These are phyloP conservation scores for Schizaphis graminum DNA, from an alignment of 2,888 invertebrate genomes.

Conservation along the genomic window DNA sequence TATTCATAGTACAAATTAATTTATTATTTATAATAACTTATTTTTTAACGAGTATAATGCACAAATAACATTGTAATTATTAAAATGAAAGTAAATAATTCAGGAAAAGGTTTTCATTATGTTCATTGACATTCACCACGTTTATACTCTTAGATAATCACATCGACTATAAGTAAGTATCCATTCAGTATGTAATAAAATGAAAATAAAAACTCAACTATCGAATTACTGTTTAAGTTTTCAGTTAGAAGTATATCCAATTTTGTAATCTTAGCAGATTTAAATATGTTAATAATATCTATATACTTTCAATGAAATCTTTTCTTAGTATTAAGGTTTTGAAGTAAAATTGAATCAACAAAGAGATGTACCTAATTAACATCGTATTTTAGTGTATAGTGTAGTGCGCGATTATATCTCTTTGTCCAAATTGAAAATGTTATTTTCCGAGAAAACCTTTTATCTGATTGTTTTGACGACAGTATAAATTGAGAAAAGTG, in stretches of 20 bases:
- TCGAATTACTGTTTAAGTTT: slow-evolving; percentile 11
- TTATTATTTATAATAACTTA: neutral
- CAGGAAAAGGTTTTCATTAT: neutral
- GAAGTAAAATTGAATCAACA: slow-evolving; percentile 15
- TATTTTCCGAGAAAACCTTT: slow-evolving; percentile 14
- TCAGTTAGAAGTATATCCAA: neutral
- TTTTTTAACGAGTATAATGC: neutral
- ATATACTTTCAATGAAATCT: neutral
- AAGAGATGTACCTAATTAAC: slow-evolving; percentile 30
- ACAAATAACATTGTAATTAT: neutral
- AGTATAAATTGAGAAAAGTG: neutral
- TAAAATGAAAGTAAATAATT: neutral
- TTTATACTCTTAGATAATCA: neutral
- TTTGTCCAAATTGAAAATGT: slow-evolving; percentile 39
- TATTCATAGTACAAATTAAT: neutral
- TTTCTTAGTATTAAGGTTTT: slow-evolving; percentile 17
- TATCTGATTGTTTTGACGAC: slow-evolving; percentile 42
- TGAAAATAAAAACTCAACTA: slow-evolving; percentile 2
- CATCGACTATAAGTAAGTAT: neutral
- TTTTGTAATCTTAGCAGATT: neutral
- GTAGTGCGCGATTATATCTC: neutral
- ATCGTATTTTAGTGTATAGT: neutral
- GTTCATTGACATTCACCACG: neutral
- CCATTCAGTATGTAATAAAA: neutral
- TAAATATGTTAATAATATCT: neutral